Percentiles rank a stretch among this genome's conserved stretches.
These are phyloP conservation scores for Dysmachus trigonus DNA, from an alignment of 2,888 invertebrate genomes.

Conservation along the genomic window DNA sequence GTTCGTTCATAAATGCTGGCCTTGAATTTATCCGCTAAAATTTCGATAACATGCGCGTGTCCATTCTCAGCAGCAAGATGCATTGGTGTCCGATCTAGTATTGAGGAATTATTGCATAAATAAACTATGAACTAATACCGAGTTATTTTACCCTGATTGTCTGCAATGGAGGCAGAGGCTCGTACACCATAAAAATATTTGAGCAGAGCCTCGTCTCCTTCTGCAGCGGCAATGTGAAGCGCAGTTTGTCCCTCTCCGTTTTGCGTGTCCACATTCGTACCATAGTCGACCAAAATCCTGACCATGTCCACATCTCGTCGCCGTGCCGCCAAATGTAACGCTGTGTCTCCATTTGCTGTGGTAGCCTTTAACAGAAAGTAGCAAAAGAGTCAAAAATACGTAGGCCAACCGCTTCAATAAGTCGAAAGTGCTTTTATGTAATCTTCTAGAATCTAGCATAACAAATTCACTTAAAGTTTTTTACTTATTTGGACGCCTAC, in stretches of 20 bases:
- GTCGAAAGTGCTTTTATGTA: background rate
- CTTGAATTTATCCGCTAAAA: constrained; percentile 96
- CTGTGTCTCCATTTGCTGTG: constrained; percentile 89
- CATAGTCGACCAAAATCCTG: constrained; percentile 89
- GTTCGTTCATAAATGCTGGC: constrained; percentile 96
- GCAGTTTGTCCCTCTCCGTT: constrained; percentile 96
- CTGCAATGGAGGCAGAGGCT: constrained; percentile 93
- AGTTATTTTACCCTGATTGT: constrained; percentile 78
- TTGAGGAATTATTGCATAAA: background rate
- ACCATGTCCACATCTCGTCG: constrained; percentile 93
- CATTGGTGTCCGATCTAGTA: constrained; percentile 91
- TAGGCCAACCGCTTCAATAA: background rate
- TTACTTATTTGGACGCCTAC: background rate
- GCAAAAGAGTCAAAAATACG: background rate
- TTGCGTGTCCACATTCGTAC: constrained; percentile 89
- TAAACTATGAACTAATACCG: background rate
- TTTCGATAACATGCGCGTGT: constrained; percentile 93
- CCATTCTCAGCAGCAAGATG: constrained; percentile 98
- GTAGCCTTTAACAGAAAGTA: constrained; percentile 68
- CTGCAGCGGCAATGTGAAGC: constrained; percentile 93
- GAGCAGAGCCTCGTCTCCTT: constrained; percentile 93
- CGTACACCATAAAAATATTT: constrained; percentile 95
- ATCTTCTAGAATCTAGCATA: background rate
- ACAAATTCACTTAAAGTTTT: background rate
- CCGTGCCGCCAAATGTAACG: constrained; percentile 93